Conservation (phyloP, 2,797 vertebrate species). For the Avahi laniger region DNA sequence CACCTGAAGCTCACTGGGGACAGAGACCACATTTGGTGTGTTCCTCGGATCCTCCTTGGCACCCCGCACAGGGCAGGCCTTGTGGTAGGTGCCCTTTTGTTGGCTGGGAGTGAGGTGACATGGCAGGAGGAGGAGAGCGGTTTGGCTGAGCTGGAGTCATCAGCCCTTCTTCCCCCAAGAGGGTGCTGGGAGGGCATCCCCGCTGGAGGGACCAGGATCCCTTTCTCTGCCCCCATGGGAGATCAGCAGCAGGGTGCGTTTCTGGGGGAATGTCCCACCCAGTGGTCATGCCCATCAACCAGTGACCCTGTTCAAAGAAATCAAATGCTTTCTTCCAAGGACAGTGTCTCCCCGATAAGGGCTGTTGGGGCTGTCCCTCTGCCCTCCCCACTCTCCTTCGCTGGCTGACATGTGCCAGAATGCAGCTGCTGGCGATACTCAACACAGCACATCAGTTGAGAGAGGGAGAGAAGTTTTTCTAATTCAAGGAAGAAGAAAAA, state of each 20-base stretch:
- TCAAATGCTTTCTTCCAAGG: not conserved
- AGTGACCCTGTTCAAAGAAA: not conserved
- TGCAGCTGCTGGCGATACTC: not conserved
- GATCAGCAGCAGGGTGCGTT: not conserved
- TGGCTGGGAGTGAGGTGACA: not conserved
- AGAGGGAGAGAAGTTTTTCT: not conserved
- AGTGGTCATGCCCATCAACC: not conserved
- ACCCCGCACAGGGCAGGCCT: not conserved
- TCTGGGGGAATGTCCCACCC: not conserved
- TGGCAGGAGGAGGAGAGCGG: not conserved
- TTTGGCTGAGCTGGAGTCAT: not conserved
- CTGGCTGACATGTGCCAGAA: not conserved
- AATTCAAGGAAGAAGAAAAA: slow-evolving; percentile 48
- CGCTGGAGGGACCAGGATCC: fast-evolving
- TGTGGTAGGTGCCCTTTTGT: not conserved
- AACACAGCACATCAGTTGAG: not conserved
- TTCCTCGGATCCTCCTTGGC: not conserved
- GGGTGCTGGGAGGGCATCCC: fast-evolving
- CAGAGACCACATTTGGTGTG: not conserved
- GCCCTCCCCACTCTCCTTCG: not conserved
- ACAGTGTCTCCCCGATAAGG: not conserved
- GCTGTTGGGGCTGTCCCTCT: no score
- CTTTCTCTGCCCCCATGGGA: not conserved
- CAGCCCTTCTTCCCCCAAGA: not conserved
- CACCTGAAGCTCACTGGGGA: not conserved